phyloP scores from a whole-genome alignment of 2,797 vertebrate genomes.

The Trichosurus vulpecula region DNA sequence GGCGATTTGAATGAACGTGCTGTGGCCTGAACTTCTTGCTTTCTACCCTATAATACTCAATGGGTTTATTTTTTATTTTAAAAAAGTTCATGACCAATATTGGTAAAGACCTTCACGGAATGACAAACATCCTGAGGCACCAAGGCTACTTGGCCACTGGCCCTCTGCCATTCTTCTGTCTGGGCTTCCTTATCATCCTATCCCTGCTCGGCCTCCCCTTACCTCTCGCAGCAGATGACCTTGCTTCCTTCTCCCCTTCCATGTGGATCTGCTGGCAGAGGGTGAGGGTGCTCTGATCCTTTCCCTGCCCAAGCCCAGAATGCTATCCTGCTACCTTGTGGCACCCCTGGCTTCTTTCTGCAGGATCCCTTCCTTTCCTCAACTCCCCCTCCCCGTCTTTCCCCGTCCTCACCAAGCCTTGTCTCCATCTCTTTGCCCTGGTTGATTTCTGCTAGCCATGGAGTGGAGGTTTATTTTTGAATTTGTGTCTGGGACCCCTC shows the following conservation, averaged over 20 bases:
- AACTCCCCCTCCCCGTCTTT: neutral
- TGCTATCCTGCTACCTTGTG: too few relatives aligned
- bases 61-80: neutral
- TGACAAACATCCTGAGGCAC: neutral
- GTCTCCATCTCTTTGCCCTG: neutral
- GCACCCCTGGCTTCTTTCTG: too few relatives aligned
- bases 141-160: neutral
- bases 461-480: neutral
- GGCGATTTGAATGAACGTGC: neutral
- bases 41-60: neutral
- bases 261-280: too few relatives aligned
- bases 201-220: too few relatives aligned
- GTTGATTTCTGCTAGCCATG: neutral
- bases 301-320: neutral
- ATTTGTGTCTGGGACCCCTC: neutral
- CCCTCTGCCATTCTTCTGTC: too few relatives aligned
- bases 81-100: neutral
- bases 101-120: neutral
- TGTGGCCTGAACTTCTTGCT: neutral
- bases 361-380: too few relatives aligned
- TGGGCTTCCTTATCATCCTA: too few relatives aligned
- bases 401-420: neutral
- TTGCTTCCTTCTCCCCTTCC: too few relatives aligned
- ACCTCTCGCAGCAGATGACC: too few relatives aligned
- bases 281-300: neutral